phyloP scores from a whole-genome alignment of 2,888 invertebrate species.

The Drosophila neotestacea region DNA sequence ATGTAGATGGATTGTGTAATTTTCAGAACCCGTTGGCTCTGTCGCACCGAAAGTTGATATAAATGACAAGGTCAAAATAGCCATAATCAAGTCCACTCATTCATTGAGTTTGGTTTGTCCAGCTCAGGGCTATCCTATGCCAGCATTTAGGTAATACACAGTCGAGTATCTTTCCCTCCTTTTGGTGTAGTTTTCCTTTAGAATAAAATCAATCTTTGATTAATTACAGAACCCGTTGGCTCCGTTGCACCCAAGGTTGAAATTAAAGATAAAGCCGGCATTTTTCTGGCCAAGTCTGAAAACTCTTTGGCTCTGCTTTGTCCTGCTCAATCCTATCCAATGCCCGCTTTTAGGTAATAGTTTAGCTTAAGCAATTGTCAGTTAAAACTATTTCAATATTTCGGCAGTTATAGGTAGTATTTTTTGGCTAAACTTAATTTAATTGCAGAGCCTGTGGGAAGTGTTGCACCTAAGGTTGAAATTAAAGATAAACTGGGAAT shows the following conservation, averaged over 20 bases:
- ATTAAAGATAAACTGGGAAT: constrained; percentile 87
- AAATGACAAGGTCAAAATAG: constrained; percentile 84
- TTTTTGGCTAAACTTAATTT: background rate
- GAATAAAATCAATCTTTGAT: background rate
- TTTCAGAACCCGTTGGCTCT: constrained; percentile 85
- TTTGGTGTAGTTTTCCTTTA: background rate
- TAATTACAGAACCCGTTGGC: constrained; percentile 85
- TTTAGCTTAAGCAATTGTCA: background rate
- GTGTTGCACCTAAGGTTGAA: constrained; percentile 88
- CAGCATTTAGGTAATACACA: constrained; percentile 71
- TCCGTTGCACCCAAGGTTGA: constrained; percentile 88
- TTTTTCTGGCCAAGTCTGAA: constrained; percentile 57
- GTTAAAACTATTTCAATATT: background rate
- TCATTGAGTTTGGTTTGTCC: constrained; percentile 89
- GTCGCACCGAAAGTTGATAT: constrained; percentile 87
- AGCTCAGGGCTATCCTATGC: constrained; percentile 89
- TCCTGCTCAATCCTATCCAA: constrained; percentile 89
- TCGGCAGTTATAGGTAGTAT: constrained; percentile 1
- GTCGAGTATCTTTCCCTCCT: constrained; percentile 32
- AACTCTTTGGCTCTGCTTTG: constrained; percentile 86
- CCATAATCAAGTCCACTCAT: constrained; percentile 74
- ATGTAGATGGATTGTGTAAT: background rate
- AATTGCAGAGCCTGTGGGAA: constrained; percentile 86
- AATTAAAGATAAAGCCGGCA: constrained; percentile 86
- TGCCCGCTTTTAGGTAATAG: constrained; percentile 86